phyloP scores from a whole-genome alignment of 2,113 vertebrate genomes.

The Pangasianodon hypophthalmus region DNA sequence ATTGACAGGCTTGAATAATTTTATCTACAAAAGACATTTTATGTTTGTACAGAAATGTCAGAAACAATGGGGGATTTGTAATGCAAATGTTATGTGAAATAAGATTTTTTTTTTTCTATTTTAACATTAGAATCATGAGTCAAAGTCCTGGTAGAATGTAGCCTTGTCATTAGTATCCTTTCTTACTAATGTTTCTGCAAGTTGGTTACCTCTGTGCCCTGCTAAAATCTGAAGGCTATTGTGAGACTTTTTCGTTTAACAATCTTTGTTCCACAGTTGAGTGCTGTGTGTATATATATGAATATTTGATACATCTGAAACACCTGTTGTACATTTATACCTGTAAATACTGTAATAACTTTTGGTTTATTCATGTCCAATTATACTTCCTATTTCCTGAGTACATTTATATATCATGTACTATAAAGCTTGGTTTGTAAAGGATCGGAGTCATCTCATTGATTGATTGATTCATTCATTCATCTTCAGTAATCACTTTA shows the following conservation, averaged over 20 bases:
- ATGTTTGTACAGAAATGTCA: background rate
- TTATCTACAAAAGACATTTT: slow-evolving; percentile 9
- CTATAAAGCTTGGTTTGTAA: slow-evolving; percentile 54
- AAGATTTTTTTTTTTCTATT: background rate
- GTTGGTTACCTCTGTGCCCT: slow-evolving; percentile 15
- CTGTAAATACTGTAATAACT: slow-evolving; percentile 76
- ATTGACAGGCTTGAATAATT: background rate
- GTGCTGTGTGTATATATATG: slow-evolving; percentile 19
- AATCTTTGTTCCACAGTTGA: slow-evolving; percentile 58
- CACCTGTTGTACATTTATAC: slow-evolving; percentile 62
- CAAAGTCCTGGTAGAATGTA: background rate
- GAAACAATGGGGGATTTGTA: background rate
- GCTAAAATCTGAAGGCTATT: slow-evolving; percentile 28
- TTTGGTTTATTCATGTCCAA: slow-evolving; percentile 54
- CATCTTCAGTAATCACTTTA: background rate
- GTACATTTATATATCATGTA: slow-evolving; percentile 55
- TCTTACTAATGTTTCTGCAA: background rate
- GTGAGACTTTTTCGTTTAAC: slow-evolving; percentile 39
- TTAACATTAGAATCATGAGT: slow-evolving; percentile 2
- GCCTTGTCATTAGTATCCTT: background rate
- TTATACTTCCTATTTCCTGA: background rate
- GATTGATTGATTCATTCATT: background rate
- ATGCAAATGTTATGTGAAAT: background rate
- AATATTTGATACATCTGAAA: slow-evolving; percentile 57
- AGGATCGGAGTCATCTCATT: slow-evolving; percentile 30